These are phyloP conservation scores for Rutpela maculata DNA, from an alignment of 2,888 invertebrate genomes.

Conservation along the genomic window DNA sequence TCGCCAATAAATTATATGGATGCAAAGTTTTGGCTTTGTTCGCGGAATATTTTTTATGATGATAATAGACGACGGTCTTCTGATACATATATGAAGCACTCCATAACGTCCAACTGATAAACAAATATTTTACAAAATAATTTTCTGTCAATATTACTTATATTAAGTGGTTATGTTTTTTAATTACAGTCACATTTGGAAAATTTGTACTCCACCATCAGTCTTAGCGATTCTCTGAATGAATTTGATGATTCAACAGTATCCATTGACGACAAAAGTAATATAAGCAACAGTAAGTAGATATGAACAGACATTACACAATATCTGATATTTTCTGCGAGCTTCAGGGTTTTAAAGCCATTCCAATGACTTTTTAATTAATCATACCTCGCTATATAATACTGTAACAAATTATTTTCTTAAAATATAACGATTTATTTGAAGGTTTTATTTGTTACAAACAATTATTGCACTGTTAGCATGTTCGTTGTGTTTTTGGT, in stretches of 20 bases:
- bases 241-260: slow-evolving; percentile 48
- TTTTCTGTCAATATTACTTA: background rate
- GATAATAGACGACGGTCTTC: slow-evolving; percentile 68
- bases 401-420: slow-evolving; percentile 37
- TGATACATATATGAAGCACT: slow-evolving; percentile 63
- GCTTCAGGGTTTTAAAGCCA: slow-evolving; percentile 44
- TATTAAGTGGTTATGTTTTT: slow-evolving; percentile 18
- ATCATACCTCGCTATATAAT: slow-evolving; percentile 43
- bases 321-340: slow-evolving; percentile 15
- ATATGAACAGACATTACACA: background rate
- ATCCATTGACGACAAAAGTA: slow-evolving; percentile 43
- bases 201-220: slow-evolving; percentile 58
- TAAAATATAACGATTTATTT: slow-evolving; percentile 31
- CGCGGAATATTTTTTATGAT: slow-evolving; percentile 52
- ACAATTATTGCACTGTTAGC: slow-evolving; percentile 8
- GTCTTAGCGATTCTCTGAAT: slow-evolving; percentile 52
- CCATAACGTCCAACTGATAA: slow-evolving; percentile 54
- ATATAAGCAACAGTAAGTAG: slow-evolving; percentile 42
- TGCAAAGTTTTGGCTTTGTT: background rate
- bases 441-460: slow-evolving; percentile 29
- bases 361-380: slow-evolving; percentile 45
- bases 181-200: slow-evolving; percentile 60
- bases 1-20: no score
- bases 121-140: background rate
- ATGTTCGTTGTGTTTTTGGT: background rate